Base-by-base conservation (phyloP, 1,140 invertebrate species). In the Anastatus disparis region DNA sequence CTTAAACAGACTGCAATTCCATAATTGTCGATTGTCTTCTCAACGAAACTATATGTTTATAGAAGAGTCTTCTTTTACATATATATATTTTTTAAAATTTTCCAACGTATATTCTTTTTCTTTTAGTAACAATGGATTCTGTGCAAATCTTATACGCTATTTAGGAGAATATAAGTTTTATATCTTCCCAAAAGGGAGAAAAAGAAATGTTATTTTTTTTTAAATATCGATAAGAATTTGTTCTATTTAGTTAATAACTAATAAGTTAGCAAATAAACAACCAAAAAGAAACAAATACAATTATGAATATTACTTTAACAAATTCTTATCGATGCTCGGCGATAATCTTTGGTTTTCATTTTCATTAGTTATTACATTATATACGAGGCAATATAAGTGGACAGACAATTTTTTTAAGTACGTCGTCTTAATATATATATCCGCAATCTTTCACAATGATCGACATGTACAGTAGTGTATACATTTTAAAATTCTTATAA, bases 371-470 rank as follows among this genome's bases (percentile, higher is more conserved):
- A 10, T n/a, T 15, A 24, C 2, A 3, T 4, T 52, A 22, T n/a
- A n/a, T 52, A 15, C 22, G 8, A 13, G 1, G 15, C 46, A 8
- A 13, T 62, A 62, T 27, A 29, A 48, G 42, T 9, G 31, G 9
- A 46, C 24, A 31, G 15, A 46, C 9, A 29, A 31, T 62, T 29
- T n/a, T n/a, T n/a, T 6, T 13, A 48, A 20, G 22, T 31, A 55
- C 15, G 24, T 27, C 22, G 13, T 50, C 44, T 9, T 35, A n/a
- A n/a, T n/a, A n/a, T n/a, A n/a, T n/a, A 6, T 31, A 20, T 27
- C 22, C 2, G 7, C 9, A 55, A 29, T 55, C 9, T 40, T n/a
- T 40, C 35, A 42, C 62, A 65, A 53, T 42, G 48, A 65, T 65
- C 31, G 62, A 55, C 50, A 65, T 29, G 20, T 1, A 53, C 53